A percentile compares a stretch with the other conserved stretches of the same genome.
phyloP scores from a whole-genome alignment of 2,113 vertebrate genomes.

The Dicentrarchus labrax region DNA sequence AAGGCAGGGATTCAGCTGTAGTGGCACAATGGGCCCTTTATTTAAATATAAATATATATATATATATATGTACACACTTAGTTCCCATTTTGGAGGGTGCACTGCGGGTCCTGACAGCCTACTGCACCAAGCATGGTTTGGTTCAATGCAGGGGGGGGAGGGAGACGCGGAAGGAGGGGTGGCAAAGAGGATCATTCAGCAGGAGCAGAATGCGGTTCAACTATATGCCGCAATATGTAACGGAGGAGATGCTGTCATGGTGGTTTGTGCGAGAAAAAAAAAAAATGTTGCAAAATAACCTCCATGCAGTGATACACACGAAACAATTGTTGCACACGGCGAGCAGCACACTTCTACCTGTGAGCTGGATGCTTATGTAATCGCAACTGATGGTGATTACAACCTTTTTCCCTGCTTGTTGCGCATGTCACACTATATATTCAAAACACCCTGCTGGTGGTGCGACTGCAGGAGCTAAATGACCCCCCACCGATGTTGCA shows the following conservation, averaged over 20 bases:
- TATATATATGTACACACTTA: not conserved
- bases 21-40: constrained; percentile 18
- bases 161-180: constrained; percentile 62
- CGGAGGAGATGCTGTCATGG: constrained; percentile 50
- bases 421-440: constrained; percentile 65
- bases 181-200: constrained; percentile 72
- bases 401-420: constrained; percentile 65
- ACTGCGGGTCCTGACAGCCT: constrained; percentile 83
- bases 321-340: not conserved
- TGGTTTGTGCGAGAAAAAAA: not conserved
- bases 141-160: constrained; percentile 80
- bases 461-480: no score
- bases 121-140: constrained; percentile 84
- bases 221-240: constrained; percentile 80
- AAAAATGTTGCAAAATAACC: constrained; percentile 9
- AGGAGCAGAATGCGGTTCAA: constrained; percentile 81
- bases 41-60: not conserved
- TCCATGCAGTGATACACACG: not conserved
- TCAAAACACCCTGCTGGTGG: constrained; percentile 20
- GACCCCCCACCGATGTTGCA: no score
- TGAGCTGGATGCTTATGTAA: constrained; percentile 57
- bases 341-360: constrained; percentile 20
- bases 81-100: constrained; percentile 64
- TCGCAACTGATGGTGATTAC: constrained; percentile 26
- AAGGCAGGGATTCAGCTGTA: not conserved